phyloP scores from a whole-genome alignment of 2,113 vertebrate species.

The Meleagris gallopavo region DNA sequence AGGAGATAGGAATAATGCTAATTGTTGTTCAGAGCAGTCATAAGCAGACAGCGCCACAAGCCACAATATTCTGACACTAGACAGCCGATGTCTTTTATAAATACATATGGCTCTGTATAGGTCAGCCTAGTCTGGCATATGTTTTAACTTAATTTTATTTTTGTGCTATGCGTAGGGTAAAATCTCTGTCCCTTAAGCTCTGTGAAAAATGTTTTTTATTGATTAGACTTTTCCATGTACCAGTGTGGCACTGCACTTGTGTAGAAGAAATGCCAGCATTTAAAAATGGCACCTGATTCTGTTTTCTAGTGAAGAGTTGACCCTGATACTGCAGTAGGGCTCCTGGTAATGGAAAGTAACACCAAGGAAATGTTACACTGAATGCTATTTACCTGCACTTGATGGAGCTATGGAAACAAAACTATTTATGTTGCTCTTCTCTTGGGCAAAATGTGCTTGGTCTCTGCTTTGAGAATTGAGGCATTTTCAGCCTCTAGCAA shows the following conservation, averaged over 20 bases:
- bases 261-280: not conserved
- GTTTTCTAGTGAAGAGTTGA: not conserved
- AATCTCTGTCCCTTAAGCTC: not conserved
- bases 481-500: not conserved
- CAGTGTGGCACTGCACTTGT: too few relatives aligned
- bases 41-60: not conserved
- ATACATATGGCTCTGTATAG: not conserved
- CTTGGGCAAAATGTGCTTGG: not conserved
- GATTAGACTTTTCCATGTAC: not conserved
- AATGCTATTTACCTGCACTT: not conserved
- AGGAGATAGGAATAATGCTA: not conserved
- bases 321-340: not conserved
- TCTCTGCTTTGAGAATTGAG: not conserved
- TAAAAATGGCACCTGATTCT: not conserved
- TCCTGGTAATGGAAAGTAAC: not conserved
- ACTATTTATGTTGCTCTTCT: not conserved
- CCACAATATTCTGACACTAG: not conserved
- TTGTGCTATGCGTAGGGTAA: not conserved
- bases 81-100: not conserved
- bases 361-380: not conserved
- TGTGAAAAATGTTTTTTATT: not conserved
- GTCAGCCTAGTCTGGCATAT: not conserved
- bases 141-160: not conserved
- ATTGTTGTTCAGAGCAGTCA: not conserved
- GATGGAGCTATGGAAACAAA: not conserved